Conservation (phyloP, 2,113 vertebrate genomes). For the Rhombomys opimus region DNA sequence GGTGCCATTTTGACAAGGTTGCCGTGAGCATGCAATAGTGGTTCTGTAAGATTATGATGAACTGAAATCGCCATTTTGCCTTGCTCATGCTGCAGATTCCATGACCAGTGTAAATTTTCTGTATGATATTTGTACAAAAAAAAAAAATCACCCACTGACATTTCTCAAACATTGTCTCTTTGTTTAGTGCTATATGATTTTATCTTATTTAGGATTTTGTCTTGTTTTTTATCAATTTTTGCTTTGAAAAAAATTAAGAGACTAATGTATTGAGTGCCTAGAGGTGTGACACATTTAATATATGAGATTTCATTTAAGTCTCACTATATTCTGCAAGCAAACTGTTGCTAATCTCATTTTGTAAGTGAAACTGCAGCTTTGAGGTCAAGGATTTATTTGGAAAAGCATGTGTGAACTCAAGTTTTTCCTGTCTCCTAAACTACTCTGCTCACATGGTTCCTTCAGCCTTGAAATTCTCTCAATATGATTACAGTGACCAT, state of each 20-base stretch:
- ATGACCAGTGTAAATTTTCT: neutral
- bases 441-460: neutral
- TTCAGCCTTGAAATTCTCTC: neutral
- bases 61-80: neutral
- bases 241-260: neutral
- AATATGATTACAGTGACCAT: conserved; percentile 18
- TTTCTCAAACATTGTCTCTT: neutral
- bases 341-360: conserved; percentile 25
- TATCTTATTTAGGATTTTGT: conserved; percentile 16
- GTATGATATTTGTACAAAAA: neutral
- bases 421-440: neutral
- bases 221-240: neutral
- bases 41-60: neutral
- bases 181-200: neutral
- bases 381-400: neutral
- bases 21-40: neutral
- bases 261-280: neutral
- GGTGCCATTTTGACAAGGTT: neutral
- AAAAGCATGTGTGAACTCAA: neutral
- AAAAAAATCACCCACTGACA: neutral
- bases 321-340: neutral
- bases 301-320: conserved; percentile 30
- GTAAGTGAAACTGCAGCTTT: neutral
- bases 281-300: neutral
- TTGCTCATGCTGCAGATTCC: neutral